Conservation (phyloP, 1,140 invertebrate species). For the Drosophila leontia region DNA sequence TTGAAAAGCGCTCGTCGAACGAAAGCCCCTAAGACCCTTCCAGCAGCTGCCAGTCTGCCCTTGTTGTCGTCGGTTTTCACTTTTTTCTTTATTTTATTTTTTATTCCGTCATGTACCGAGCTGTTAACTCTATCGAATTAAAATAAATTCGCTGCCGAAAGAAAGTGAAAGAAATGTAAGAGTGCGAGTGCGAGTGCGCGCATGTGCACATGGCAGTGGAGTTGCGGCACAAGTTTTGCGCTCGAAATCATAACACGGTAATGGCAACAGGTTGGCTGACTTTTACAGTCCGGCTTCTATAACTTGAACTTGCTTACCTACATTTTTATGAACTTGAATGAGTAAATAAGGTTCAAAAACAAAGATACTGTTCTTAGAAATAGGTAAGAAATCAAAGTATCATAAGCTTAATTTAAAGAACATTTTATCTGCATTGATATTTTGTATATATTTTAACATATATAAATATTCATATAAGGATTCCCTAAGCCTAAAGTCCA, state of each 20-base stretch:
- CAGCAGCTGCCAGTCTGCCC: conserved; percentile 43
- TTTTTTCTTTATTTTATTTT: conserved; percentile 21
- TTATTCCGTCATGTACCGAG: conserved; percentile 53
- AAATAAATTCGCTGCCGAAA: conserved; percentile 46
- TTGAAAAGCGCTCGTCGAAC: conserved; percentile 51
- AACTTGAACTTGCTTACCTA: conserved; percentile 3
- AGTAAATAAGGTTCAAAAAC: neutral
- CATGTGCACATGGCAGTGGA: conserved; percentile 46
- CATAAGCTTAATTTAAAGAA: too few relatives aligned
- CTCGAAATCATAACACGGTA: conserved; percentile 57
- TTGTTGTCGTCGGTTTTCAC: conserved; percentile 72
- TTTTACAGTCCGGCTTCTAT: conserved; percentile 31
- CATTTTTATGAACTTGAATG: neutral
- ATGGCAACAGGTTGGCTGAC: conserved; percentile 58
- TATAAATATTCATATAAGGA: too few relatives aligned
- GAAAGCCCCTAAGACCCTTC: conserved; percentile 30
- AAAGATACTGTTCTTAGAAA: neutral
- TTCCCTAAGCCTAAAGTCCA: too few relatives aligned
- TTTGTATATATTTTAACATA: too few relatives aligned
- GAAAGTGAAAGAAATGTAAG: conserved; percentile 57
- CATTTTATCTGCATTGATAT: too few relatives aligned
- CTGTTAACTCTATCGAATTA: conserved; percentile 75
- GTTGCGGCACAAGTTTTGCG: conserved; percentile 61
- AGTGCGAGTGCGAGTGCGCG: conserved; percentile 2
- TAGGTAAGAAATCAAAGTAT: neutral